Evolutionary conservation across 2,113 vertebrate genomes (phyloP).

Genomic region (Oreotragus oreotragus): DNA sequence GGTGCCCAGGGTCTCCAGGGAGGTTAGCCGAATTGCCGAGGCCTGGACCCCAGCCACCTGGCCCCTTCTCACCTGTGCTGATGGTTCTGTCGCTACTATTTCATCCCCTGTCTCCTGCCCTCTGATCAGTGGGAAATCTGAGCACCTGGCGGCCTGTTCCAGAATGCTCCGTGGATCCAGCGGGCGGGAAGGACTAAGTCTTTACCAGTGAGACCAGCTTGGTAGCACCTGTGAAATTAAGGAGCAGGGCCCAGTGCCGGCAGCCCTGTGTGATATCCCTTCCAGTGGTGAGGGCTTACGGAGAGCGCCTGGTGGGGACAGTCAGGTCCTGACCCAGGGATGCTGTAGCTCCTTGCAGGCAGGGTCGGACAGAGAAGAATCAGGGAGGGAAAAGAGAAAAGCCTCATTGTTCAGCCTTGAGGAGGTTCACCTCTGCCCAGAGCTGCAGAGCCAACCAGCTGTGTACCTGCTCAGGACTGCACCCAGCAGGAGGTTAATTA

Average conservation of each 20-base stretch:
- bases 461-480: background rate
- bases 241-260: background rate
- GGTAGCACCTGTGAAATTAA: background rate
- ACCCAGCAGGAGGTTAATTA: background rate
- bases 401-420: background rate
- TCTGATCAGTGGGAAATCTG: rapidly evolving
- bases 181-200: background rate
- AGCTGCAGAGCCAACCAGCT: background rate
- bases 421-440: background rate
- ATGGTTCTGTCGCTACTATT: too few species aligned
- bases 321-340: background rate
- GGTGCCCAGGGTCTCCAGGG: background rate
- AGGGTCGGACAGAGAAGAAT: background rate
- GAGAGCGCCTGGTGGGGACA: background rate
- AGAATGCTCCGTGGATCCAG: background rate
- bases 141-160: rapidly evolving
- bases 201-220: background rate
- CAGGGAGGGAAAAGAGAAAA: background rate
- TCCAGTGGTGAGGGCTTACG: background rate
- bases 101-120: background rate
- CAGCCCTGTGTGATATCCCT: background rate
- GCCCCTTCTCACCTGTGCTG: background rate
- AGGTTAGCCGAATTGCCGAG: background rate
- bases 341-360: background rate
- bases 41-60: rapidly evolving